A percentile compares a stretch with the other conserved stretches of the same genome.
phyloP scores from a whole-genome alignment of 2,888 invertebrate species.

The Diarsia brunnea region DNA sequence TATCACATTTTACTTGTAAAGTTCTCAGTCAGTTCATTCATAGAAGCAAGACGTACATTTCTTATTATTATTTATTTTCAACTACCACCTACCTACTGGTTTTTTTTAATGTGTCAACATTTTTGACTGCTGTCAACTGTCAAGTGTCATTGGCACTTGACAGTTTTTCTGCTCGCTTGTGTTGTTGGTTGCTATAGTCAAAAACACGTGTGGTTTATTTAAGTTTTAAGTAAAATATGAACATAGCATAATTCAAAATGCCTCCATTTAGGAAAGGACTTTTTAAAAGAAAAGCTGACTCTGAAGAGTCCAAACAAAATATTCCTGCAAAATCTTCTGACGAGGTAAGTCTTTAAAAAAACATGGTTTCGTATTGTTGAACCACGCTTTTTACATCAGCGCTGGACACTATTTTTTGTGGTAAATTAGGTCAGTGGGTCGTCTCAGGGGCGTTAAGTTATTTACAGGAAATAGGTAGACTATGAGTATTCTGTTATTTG shows the following conservation, averaged over 20 bases:
- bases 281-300: slow-evolving; percentile 80
- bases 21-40: no score
- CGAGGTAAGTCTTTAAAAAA: slow-evolving; percentile 68
- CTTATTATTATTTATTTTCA: no score
- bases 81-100: no score
- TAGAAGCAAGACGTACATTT: no score
- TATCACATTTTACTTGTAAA: no score
- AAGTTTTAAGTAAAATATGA: slow-evolving; percentile 13
- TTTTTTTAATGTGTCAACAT: slow-evolving; percentile 1
- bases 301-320: slow-evolving; percentile 59
- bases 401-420: background rate
- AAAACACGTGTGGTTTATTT: slow-evolving; percentile 60
- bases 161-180: background rate
- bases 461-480: no score
- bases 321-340: slow-evolving; percentile 59
- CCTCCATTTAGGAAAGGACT: slow-evolving; percentile 84
- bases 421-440: no score
- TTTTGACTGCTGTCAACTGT: background rate
- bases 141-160: slow-evolving; percentile 1
- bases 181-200: slow-evolving; percentile 29
- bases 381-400: slow-evolving; percentile 14
- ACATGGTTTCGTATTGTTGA: slow-evolving; percentile 6
- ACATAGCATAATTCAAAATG: slow-evolving; percentile 74
- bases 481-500: slow-evolving; percentile 1
- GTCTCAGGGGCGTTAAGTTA: no score